Conservation (phyloP, 2,113 vertebrate genomes). For the Bufo gargarizans region DNA sequence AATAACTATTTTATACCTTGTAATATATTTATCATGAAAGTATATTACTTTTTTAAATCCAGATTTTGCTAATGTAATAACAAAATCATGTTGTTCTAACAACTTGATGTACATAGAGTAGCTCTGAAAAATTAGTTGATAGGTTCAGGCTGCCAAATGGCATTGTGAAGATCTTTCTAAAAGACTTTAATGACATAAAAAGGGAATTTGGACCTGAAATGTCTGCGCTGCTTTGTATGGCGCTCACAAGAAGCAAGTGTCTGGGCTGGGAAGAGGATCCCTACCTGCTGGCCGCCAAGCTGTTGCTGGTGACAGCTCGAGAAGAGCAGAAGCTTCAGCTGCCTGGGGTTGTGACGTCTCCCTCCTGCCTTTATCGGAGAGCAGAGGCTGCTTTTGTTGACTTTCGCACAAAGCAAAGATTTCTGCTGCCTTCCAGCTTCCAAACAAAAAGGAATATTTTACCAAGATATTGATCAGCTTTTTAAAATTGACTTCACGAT, state of each 20-base stretch:
- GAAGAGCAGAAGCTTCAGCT: slow-evolving; percentile 75
- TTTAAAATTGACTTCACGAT: slow-evolving; percentile 94
- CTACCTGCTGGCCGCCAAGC: slow-evolving; percentile 81
- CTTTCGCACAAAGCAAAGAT: slow-evolving; percentile 99
- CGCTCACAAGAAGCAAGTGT: neutral
- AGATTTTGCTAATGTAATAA: neutral
- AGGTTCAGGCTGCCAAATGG: neutral
- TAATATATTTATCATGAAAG: too few species aligned
- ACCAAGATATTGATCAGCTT: slow-evolving; percentile 99
- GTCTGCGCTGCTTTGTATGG: neutral
- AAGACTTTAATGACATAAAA: neutral
- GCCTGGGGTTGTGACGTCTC: slow-evolving; percentile 82
- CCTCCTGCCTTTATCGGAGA: slow-evolving; percentile 91
- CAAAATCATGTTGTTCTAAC: neutral
- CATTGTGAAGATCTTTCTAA: neutral
- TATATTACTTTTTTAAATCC: neutral
- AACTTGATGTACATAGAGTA: neutral
- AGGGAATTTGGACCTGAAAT: neutral
- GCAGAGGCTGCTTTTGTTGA: slow-evolving; percentile 93
- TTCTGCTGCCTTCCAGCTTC: slow-evolving; percentile 95
- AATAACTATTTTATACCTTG: neutral
- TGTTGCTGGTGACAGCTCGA: slow-evolving; percentile 70
- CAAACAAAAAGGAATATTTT: slow-evolving; percentile 94
- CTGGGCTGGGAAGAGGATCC: slow-evolving; percentile 46
- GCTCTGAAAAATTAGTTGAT: neutral